Percentiles rank a stretch among this genome's conserved stretches.
These are phyloP conservation scores for Eumeta japonica DNA, from an alignment of 1,140 invertebrate genomes.

Conservation along the genomic window DNA sequence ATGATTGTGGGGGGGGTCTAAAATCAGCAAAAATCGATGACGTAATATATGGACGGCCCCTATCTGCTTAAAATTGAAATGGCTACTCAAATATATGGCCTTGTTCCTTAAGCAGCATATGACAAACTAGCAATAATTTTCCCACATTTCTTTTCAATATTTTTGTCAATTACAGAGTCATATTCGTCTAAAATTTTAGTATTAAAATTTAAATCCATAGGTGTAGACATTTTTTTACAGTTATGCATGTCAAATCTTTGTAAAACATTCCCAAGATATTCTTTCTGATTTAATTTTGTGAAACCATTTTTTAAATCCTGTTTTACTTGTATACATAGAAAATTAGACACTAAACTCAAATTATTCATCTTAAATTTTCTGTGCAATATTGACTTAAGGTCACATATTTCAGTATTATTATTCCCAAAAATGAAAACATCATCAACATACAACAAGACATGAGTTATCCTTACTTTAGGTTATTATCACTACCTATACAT, in stretches of 20 bases:
- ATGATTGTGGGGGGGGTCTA: too few relatives aligned
- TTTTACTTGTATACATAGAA: not conserved
- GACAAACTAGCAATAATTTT: not conserved
- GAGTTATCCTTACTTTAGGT: too few relatives aligned
- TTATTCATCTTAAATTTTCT: not conserved
- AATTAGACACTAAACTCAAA: not conserved
- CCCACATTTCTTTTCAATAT: not conserved
- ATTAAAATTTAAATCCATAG: not conserved
- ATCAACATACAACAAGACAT: slow-evolving; percentile 20
- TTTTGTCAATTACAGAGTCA: not conserved
- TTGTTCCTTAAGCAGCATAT: not conserved
- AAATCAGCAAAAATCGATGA: too few relatives aligned
- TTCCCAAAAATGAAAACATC: slow-evolving; percentile 19
- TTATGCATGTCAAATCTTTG: not conserved
- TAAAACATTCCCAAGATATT: not conserved
- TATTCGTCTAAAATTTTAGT: not conserved
- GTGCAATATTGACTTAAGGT: not conserved
- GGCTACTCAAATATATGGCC: too few relatives aligned
- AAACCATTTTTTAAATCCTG: not conserved
- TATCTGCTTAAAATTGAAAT: too few relatives aligned
- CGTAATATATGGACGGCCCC: too few relatives aligned
- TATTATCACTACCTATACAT: not conserved
- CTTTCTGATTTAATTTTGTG: slow-evolving; percentile 1
- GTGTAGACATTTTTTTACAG: not conserved
- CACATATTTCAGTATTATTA: slow-evolving; percentile 7